phyloP scores from a whole-genome alignment of 2,797 vertebrate genomes.

The Gambelia wislizenii region DNA sequence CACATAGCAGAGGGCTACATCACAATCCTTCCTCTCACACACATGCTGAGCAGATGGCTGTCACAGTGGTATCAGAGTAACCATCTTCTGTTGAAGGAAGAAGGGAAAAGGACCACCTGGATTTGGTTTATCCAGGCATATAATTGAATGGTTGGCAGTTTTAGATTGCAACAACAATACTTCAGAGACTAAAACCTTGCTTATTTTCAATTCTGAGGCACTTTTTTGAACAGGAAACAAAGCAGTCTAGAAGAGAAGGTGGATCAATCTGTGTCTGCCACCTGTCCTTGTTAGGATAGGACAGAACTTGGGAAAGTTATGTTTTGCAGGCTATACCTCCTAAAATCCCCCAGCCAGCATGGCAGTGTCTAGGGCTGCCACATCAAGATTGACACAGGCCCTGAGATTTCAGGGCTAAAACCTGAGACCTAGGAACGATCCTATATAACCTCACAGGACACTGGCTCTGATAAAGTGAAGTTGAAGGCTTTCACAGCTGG shows the following conservation, averaged over 20 bases:
- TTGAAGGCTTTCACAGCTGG: too few species aligned
- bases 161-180: neutral
- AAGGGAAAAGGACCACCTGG: neutral
- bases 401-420: too few species aligned
- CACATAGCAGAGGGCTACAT: conserved; percentile 30
- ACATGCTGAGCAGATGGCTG: neutral
- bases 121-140: neutral
- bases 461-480: too few species aligned
- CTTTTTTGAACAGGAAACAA: neutral
- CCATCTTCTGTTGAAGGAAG: neutral
- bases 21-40: conserved; percentile 16
- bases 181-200: neutral
- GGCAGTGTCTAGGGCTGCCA: too few species aligned
- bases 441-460: too few species aligned
- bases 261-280: neutral
- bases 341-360: too few species aligned
- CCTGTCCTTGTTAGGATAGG: neutral
- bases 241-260: neutral
- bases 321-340: too few species aligned
- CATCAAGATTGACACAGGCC: too few species aligned
- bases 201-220: neutral
- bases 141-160: neutral
- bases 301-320: too few species aligned
- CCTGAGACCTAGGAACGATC: too few species aligned
- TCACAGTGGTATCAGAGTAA: neutral